Conservation (phyloP, 2,113 vertebrate species). For the Chamaetylas fuelleborni region DNA sequence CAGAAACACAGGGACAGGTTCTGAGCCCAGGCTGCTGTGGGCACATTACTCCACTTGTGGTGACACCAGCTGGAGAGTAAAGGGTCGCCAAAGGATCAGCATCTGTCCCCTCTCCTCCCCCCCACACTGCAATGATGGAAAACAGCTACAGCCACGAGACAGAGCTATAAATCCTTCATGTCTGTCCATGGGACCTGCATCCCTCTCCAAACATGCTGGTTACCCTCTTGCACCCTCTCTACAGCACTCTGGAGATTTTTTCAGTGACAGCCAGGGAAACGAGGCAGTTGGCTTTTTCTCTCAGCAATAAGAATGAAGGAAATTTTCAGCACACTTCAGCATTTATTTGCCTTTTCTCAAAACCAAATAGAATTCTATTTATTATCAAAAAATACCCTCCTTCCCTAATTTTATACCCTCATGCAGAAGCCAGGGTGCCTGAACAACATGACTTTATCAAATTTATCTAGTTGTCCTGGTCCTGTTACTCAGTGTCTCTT, state of each 20-base stretch:
- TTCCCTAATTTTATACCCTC: not conserved
- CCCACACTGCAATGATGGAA: not conserved
- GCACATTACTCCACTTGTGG: not conserved
- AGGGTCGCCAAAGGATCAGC: not conserved
- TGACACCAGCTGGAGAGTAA: not conserved
- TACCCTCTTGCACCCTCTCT: not conserved
- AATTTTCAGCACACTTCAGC: not conserved
- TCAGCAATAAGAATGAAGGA: not conserved
- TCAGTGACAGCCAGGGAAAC: not conserved
- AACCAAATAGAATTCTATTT: not conserved
- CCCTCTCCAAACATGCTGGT: not conserved
- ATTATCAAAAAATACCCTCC: not conserved
- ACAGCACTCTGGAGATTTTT: not conserved
- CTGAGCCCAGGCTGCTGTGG: not conserved
- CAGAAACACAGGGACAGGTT: not conserved
- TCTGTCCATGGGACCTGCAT: not conserved
- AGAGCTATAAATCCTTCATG: slow-evolving; percentile 3
- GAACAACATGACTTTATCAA: not conserved
- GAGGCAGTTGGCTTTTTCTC: not conserved
- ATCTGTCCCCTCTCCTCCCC: not conserved
- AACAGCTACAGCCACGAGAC: not conserved
- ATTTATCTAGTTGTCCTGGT: not conserved
- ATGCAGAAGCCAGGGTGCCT: not conserved
- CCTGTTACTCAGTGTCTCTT: not conserved
- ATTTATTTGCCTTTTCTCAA: not conserved